A percentile compares a stretch with the other conserved stretches of the same genome.
These are phyloP conservation scores for Diplazon laetatorius DNA, from an alignment of 2,888 invertebrate genomes.

Conservation along the genomic window DNA sequence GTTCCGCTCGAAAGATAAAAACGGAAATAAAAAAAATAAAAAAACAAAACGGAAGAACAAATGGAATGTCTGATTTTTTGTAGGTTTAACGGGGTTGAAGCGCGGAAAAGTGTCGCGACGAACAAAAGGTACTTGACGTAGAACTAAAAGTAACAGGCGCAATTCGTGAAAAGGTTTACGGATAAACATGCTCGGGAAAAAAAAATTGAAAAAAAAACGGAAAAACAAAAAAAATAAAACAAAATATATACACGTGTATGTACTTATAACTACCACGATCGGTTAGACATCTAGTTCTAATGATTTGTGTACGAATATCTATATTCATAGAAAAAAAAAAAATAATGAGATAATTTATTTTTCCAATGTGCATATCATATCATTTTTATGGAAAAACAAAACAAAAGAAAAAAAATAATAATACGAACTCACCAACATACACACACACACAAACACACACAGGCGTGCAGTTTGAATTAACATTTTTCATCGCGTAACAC, in stretches of 20 bases:
- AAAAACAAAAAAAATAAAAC: slow-evolving; percentile 30
- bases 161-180: slow-evolving; percentile 57
- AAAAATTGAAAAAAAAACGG: no score
- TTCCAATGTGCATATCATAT: slow-evolving; percentile 83
- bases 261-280: slow-evolving; percentile 77
- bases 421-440: slow-evolving; percentile 38
- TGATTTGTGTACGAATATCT: slow-evolving; percentile 79
- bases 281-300: slow-evolving; percentile 79
- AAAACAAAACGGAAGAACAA: no score
- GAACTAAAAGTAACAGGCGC: slow-evolving; percentile 69
- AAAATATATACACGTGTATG: slow-evolving; percentile 69
- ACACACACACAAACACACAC: slow-evolving; percentile 31
- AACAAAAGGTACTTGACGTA: slow-evolving; percentile 54
- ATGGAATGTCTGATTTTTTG: slow-evolving; percentile 42
- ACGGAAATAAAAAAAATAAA: slow-evolving; percentile 16
- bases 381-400: slow-evolving; percentile 80
- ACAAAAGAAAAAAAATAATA: no score
- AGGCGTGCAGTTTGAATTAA: slow-evolving; percentile 60
- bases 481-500: slow-evolving; percentile 43
- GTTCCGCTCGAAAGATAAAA: slow-evolving; percentile 44
- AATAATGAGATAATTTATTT: slow-evolving; percentile 81
- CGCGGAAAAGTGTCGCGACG: slow-evolving; percentile 35
- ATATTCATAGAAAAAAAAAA: slow-evolving; percentile 80
- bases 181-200: no score
- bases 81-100: slow-evolving; percentile 33